Conservation (phyloP, 2,797 vertebrate species). For the Acanthornis magna region DNA sequence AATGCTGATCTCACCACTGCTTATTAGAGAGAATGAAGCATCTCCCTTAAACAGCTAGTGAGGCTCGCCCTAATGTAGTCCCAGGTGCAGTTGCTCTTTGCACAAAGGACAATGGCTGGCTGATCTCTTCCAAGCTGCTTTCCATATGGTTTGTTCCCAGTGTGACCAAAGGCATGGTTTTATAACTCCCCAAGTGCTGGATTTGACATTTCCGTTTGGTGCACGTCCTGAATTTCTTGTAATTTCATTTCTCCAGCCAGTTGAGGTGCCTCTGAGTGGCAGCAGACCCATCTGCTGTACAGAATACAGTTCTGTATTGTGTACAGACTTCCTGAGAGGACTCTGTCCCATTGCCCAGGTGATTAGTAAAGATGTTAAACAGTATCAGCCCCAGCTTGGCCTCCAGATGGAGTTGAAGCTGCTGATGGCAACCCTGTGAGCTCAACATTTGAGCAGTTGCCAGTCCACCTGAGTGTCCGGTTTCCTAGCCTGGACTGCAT, state of each 20-base stretch:
- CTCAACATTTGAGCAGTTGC: background rate
- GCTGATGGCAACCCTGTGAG: background rate
- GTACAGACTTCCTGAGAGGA: background rate
- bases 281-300: background rate
- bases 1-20: background rate
- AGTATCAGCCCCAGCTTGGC: background rate
- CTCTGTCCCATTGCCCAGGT: background rate
- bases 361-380: background rate
- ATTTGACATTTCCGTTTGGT: background rate
- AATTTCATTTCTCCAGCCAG: background rate
- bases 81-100: background rate
- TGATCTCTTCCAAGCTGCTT: background rate
- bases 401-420: background rate
- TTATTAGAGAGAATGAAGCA: background rate
- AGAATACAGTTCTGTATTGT: background rate
- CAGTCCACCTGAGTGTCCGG: background rate
- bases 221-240: background rate
- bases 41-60: background rate
- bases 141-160: background rate
- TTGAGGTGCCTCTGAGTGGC: fast-evolving
- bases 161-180: background rate
- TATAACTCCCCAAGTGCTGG: background rate
- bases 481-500: background rate
- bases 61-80: background rate
- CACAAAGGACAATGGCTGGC: background rate